Evolutionary conservation across 1,140 invertebrate genomes (phyloP), one percentile per base, ranked within the genome.

Genomic region (Bradysia coprophila): DNA sequence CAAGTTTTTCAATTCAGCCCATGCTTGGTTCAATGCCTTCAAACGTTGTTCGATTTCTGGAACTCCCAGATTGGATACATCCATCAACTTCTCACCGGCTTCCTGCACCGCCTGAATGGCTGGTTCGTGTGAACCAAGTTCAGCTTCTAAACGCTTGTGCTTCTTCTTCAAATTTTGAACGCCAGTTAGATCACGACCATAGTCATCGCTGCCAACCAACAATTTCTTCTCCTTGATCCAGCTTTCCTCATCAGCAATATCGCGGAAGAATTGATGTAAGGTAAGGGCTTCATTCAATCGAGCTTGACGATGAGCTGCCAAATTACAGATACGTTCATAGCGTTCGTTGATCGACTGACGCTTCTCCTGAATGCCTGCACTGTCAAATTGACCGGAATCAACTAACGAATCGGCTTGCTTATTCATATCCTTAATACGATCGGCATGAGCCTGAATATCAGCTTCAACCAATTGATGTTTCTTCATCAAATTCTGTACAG

Each of bases 181-280:
- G 15, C 92, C 92, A 10, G 93, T 98, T 50, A 98, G 66, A 61
- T 99, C 95, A 44, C 93, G 81, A 1, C 95, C 95, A 62, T 96
- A 98, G 60, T 98, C 96, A 59, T 97, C 94, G 3, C 90, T 96
- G 5, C 89, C 86, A 2, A 98, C 92, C 5, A 99, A 66, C 11
- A 98, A 65, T 61, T 98, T 98, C 72, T 98, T 98, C 56, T 99
- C 95, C 59, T 97, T 97, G 56, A 98, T 98, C 95, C 95, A 98
- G n/a, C 89, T 93, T 62, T 98, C 95, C 63, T 98, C 95, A 62
- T 99, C 95, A 48, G 95, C 94, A 58, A 99, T 97, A 59, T 98
- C 95, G 38, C 95, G 70, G 74, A 98, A 93, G 78, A 99, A 98
- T 65, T 98, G 94, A 64, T 98, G 94, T 49, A 98, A 71, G 8